Evolutionary conservation across 2,797 vertebrate species (phyloP).

Genomic region (Synanceia verrucosa): DNA sequence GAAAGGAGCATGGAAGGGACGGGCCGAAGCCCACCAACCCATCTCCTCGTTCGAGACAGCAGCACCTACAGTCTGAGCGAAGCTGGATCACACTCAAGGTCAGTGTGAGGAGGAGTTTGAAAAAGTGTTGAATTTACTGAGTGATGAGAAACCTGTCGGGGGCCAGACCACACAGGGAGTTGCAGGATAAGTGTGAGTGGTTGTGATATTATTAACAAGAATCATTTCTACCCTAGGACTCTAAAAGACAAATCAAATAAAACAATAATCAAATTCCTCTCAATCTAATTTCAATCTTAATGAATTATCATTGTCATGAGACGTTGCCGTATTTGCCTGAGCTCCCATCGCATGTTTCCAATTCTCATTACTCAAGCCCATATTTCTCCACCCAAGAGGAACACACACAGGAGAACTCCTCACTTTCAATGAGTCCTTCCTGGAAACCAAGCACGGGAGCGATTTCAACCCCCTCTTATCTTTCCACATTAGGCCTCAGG

Average conservation of each 20-base stretch:
- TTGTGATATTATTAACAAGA: background rate
- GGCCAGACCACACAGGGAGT: background rate
- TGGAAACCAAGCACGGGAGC: slow-evolving; percentile 45
- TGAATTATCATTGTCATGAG: background rate
- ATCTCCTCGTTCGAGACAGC: slow-evolving; percentile 91
- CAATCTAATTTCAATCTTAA: background rate
- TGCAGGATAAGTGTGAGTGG: background rate
- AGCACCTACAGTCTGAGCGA: slow-evolving; percentile 94
- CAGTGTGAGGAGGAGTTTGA: background rate
- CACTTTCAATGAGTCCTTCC: slow-evolving; percentile 29
- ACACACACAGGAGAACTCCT: slow-evolving; percentile 10
- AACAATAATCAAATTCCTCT: background rate
- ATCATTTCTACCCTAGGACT: background rate
- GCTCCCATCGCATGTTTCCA: slow-evolving; percentile 23
- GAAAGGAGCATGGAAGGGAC: slow-evolving; percentile 71
- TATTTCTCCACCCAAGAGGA: slow-evolving; percentile 10
- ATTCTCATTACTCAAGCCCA: slow-evolving; percentile 9
- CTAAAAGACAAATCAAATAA: background rate
- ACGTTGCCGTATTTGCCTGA: background rate
- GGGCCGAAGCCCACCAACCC: slow-evolving; percentile 88
- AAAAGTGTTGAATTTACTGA: background rate
- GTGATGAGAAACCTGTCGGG: background rate
- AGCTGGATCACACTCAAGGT: slow-evolving; percentile 93
- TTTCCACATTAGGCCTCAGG: slow-evolving; percentile 59
- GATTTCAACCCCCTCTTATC: slow-evolving; percentile 53